Evolutionary conservation across 2,113 vertebrate genomes (phyloP), one percentile per base, ranked within the genome.

Genomic region (Murina feae): DNA sequence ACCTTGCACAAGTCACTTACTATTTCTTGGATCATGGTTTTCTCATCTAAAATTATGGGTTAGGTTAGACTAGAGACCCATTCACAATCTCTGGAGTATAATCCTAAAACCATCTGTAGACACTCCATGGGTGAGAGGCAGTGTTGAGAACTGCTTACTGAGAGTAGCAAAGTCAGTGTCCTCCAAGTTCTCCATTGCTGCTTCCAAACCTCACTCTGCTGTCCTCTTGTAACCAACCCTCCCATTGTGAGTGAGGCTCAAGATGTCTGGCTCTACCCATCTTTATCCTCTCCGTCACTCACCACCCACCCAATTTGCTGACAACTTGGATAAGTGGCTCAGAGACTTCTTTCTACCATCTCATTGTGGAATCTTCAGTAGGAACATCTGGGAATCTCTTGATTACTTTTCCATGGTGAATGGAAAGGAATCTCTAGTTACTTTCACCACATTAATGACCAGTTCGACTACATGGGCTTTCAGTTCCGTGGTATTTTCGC

Each of bases 171-270:
- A 18, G 42, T 39, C 44, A 35, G 58, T 12, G 12, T 20, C 49
- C n/a, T n/a, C 66, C 65, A 28, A 12, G n/a, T 35, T 44, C 35
- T 37, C 75, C 42, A 23, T 12, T 9, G 17, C 0, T 47, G 79
- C n/a, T 83, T 74, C 53, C 42, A 60, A 63, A 82, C 76, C 65
- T 60, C 37, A 17, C 55, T 66, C 58, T 25, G 17, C 28, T 6
- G 10, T 32, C 20, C 30, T n/a, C n/a, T 17, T 1, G 2, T 9
- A 65, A 53, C 13, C n/a, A 42, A 5, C 12, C 25, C 66, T 51
- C 55, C 53, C 53, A 3, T 53, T 49, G 1, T 0, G 20, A 53
- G 3, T 0, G 44, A 75, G 69, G 35, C 53, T 63, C 25, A 4
- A 1, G 2, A 12, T 23, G 13, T 32, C 68, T 65, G 66, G 20